phyloP scores from a whole-genome alignment of 2,888 invertebrate genomes.

The Coenonympha glycerion region DNA sequence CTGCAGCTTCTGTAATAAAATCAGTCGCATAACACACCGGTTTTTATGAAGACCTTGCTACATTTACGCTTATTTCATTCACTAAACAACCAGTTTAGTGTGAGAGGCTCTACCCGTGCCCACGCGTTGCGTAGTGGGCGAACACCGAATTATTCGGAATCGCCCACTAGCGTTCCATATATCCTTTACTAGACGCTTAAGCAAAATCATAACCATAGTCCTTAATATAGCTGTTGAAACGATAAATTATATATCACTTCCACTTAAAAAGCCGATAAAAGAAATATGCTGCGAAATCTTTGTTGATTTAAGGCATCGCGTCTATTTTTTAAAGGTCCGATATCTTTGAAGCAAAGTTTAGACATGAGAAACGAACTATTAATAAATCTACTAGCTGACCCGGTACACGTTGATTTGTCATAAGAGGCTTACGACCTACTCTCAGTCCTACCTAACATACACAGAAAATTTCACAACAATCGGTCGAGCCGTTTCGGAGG shows the following conservation, averaged over 20 bases:
- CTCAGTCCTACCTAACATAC: no score
- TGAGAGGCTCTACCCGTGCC: constrained; percentile 30
- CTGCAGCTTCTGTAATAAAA: no score
- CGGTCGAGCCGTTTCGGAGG: no score
- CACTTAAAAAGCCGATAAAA: not conserved
- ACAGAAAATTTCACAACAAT: no score
- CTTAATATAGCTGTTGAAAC: constrained; percentile 11
- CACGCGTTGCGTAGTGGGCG: constrained; percentile 50
- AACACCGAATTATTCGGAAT: constrained; percentile 47
- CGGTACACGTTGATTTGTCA: no score
- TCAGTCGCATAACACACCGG: constrained; percentile 9
- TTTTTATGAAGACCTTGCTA: constrained; percentile 21
- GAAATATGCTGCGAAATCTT: constrained; percentile 1
- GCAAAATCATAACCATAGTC: not conserved
- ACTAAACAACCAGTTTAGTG: constrained; percentile 19
- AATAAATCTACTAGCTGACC: no score
- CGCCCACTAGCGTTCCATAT: constrained; percentile 57
- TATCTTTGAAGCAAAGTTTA: no score
- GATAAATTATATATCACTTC: constrained; percentile 22
- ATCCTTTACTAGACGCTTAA: constrained; percentile 34
- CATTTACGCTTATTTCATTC: constrained; percentile 22
- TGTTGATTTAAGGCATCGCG: not conserved
- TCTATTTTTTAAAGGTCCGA: not conserved
- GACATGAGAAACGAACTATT: no score
- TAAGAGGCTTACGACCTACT: no score